phyloP scores from a whole-genome alignment of 2,797 vertebrate genomes.

The Denticeps clupeoides region DNA sequence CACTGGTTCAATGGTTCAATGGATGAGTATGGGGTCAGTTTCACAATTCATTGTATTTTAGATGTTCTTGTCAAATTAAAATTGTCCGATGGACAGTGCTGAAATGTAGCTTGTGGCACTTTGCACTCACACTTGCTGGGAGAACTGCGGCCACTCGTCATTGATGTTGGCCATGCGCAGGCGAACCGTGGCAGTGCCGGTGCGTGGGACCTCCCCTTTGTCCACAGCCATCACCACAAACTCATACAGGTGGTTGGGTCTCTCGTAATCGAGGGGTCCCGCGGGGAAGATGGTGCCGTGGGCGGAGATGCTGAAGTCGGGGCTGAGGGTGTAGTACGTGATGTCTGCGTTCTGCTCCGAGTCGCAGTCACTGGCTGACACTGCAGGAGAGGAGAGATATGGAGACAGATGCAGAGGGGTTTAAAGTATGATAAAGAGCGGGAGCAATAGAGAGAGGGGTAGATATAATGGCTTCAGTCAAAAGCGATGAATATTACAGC shows the following conservation, averaged over 20 bases:
- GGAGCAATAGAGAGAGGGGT: not conserved
- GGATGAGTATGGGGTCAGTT: too few species aligned
- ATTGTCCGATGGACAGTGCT: too few species aligned
- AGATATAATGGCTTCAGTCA: not conserved
- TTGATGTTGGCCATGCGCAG: slow-evolving; percentile 77
- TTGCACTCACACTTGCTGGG: slow-evolving; percentile 71
- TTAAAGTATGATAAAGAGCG: not conserved
- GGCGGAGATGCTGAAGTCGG: slow-evolving; percentile 73
- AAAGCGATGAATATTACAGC: too few species aligned
- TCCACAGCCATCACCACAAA: slow-evolving; percentile 81
- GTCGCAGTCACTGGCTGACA: slow-evolving; percentile 78
- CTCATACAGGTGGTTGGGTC: slow-evolving; percentile 74
- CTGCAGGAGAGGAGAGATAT: slow-evolving; percentile 37
- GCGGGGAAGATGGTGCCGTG: slow-evolving; percentile 73
- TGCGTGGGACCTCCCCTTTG: slow-evolving; percentile 65
- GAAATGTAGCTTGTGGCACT: too few species aligned
- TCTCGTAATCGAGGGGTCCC: slow-evolving; percentile 67
- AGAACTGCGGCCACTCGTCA: slow-evolving; percentile 76
- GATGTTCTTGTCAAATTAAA: too few species aligned
- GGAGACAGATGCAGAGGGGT: not conserved
- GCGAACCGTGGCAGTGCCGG: slow-evolving; percentile 74
- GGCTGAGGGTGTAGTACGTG: slow-evolving; percentile 70
- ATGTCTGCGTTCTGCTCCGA: slow-evolving; percentile 70
- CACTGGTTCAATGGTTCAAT: too few species aligned
- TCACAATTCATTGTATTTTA: too few species aligned